A percentile compares a stretch with the other conserved stretches of the same genome.
These are phyloP conservation scores for Callospermophilus lateralis DNA, from an alignment of 2,113 vertebrate species.

Conservation along the genomic window DNA sequence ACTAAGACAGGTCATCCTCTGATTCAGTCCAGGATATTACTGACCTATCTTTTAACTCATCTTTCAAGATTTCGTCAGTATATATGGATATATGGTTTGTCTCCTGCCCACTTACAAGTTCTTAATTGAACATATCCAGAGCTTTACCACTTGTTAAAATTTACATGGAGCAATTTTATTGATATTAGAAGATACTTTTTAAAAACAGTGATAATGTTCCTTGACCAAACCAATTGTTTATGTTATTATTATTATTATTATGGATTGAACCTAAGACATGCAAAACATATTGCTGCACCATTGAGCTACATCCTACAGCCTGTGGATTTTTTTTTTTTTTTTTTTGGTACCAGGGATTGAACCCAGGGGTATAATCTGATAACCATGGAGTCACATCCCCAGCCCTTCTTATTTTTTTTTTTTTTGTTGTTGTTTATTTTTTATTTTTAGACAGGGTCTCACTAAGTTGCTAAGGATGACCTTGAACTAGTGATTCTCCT, in stretches of 20 bases:
- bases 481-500: no score
- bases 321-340: neutral
- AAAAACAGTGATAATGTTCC: neutral
- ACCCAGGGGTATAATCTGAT: no score
- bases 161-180: neutral
- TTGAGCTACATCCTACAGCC: neutral
- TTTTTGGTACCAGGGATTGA: no score
- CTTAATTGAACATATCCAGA: neutral
- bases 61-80: neutral
- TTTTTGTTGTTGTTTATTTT: no score
- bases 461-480: no score
- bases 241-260: no score
- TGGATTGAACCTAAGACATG: neutral
- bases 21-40: neutral
- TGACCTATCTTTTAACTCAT: neutral
- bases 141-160: slow-evolving; percentile 2
- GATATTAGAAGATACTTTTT: neutral
- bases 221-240: neutral
- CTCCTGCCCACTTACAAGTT: neutral
- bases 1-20: neutral
- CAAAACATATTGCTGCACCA: neutral
- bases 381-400: no score
- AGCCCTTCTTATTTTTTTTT: no score
- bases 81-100: no score
- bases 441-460: no score